phyloP scores from a whole-genome alignment of 2,888 invertebrate genomes.

The Embidobia sp. region DNA sequence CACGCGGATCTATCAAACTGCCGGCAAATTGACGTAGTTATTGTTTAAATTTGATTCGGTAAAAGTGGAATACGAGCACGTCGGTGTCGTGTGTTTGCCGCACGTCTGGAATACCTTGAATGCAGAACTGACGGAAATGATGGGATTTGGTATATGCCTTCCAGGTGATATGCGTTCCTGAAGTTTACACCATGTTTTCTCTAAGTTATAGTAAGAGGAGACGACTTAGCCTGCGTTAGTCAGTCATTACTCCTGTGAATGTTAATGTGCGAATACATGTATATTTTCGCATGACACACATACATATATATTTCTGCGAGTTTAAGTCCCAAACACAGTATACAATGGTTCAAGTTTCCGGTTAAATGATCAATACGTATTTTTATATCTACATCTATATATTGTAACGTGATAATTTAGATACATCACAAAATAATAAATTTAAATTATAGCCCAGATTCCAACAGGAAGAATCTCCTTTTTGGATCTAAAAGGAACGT shows the following conservation, averaged over 20 bases:
- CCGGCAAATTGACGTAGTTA: slow-evolving; percentile 23
- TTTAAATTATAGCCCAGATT: too few relatives aligned
- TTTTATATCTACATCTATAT: slow-evolving; percentile 12
- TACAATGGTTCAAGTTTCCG: slow-evolving; percentile 44
- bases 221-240: slow-evolving; percentile 34
- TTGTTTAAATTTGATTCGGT: slow-evolving; percentile 32
- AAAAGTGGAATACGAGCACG: slow-evolving; percentile 20
- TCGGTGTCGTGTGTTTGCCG: slow-evolving; percentile 38
- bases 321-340: slow-evolving; percentile 10
- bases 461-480: too few relatives aligned
- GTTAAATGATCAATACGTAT: slow-evolving; percentile 54
- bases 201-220: slow-evolving; percentile 40
- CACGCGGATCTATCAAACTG: slow-evolving; percentile 1
- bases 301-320: background rate
- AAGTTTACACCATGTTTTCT: slow-evolving; percentile 59
- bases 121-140: slow-evolving; percentile 55
- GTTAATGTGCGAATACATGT: background rate
- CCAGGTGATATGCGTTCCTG: slow-evolving; percentile 51
- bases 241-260: slow-evolving; percentile 26
- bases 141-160: slow-evolving; percentile 57
- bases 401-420: too few relatives aligned
- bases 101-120: slow-evolving; percentile 41
- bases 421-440: too few relatives aligned
- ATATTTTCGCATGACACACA: too few relatives aligned
- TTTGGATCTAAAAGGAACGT: too few relatives aligned